Conservation (phyloP, 1,140 invertebrate genomes). For the Pteromalus puparum region DNA sequence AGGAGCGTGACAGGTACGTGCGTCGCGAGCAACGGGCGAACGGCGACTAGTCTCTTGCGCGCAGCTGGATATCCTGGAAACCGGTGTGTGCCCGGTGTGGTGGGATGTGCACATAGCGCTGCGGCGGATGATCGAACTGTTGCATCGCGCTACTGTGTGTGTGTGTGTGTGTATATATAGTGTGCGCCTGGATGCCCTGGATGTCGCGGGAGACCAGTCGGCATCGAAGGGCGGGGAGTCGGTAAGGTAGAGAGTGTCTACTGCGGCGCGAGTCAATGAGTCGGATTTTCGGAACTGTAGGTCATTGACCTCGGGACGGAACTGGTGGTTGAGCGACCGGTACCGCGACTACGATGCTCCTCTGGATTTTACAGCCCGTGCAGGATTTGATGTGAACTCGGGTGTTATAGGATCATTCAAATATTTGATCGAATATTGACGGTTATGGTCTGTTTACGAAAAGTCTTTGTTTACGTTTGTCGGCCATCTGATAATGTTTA, state of each 20-base stretch:
- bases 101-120: background rate
- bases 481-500: too few relatives aligned
- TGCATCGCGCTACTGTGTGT: background rate
- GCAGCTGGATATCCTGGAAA: slow-evolving; percentile 7
- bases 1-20: background rate
- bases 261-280: background rate
- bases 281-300: background rate
- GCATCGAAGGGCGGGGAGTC: background rate
- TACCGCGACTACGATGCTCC: too few relatives aligned
- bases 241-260: background rate
- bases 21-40: slow-evolving; percentile 27
- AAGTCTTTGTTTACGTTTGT: too few relatives aligned
- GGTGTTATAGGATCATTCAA: too few relatives aligned
- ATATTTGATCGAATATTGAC: too few relatives aligned
- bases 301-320: background rate
- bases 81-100: background rate
- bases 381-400: too few relatives aligned
- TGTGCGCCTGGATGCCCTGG: too few relatives aligned
- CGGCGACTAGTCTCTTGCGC: slow-evolving; percentile 20
- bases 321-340: too few relatives aligned
- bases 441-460: too few relatives aligned
- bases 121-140: background rate
- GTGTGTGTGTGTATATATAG: too few relatives aligned
- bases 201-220: background rate
- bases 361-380: too few relatives aligned